Percentiles rank a stretch among this genome's conserved stretches.
Conservation (phyloP, 2,797 vertebrate genomes). For the Tauraco hartlaubi region DNA sequence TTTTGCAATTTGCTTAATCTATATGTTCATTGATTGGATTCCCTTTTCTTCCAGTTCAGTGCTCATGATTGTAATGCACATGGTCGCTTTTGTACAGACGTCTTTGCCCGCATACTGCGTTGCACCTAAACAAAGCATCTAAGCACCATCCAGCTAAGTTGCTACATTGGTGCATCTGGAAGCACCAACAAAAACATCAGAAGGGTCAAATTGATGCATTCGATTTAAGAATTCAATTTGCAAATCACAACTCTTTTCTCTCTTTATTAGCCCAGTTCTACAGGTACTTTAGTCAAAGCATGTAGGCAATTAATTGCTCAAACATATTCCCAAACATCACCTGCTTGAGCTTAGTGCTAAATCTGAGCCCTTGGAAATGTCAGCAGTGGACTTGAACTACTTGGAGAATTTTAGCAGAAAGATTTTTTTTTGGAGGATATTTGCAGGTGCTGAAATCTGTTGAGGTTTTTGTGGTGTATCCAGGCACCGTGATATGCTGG, state of each 20-base stretch:
- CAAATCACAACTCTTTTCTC: background rate
- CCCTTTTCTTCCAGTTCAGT: background rate
- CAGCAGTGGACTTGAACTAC: background rate
- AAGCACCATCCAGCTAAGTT: background rate
- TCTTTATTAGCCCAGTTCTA: background rate
- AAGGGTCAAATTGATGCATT: accelerated
- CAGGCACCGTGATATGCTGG: background rate
- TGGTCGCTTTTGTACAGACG: background rate
- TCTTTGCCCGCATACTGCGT: background rate
- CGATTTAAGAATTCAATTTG: background rate
- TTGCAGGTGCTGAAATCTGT: conserved; percentile 51
- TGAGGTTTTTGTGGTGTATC: background rate
- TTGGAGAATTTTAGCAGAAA: conserved; percentile 46
- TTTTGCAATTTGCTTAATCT: conserved; percentile 7
- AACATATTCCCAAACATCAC: background rate
- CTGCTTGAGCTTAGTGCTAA: background rate
- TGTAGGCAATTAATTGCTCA: background rate
- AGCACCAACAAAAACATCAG: background rate
- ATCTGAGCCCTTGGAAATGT: background rate
- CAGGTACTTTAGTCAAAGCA: background rate
- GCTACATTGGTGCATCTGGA: background rate
- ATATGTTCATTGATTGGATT: background rate
- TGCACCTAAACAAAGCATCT: background rate
- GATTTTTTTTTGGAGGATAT: conserved; percentile 4
- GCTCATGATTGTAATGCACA: background rate